These are phyloP conservation scores for Serilophus lunatus DNA, from an alignment of 2,113 vertebrate genomes.

Conservation along the genomic window DNA sequence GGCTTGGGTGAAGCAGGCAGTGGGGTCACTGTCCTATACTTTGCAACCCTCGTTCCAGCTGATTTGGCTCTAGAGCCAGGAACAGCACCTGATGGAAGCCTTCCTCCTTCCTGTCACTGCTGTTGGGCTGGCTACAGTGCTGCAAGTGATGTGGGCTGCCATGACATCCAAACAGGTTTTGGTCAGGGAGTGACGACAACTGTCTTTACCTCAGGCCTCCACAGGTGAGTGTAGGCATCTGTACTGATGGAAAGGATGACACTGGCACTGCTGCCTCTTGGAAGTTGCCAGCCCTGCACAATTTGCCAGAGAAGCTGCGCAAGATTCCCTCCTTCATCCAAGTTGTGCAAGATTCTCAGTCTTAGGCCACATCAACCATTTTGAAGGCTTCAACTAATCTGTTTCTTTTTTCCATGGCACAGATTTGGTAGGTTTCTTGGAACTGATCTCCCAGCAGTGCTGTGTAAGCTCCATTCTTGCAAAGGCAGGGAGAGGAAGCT, in stretches of 20 bases:
- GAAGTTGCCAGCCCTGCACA: neutral
- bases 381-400: neutral
- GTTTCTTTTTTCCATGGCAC: neutral
- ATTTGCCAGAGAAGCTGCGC: neutral
- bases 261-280: neutral
- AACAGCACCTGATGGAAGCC: neutral
- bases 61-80: neutral
- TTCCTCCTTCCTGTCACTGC: neutral
- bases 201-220: neutral
- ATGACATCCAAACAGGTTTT: neutral
- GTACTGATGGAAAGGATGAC: neutral
- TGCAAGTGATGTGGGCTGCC: neutral
- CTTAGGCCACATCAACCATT: neutral
- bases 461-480: neutral
- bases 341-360: neutral
- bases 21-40: neutral
- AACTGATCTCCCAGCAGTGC: neutral
- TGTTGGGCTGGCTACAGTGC: neutral
- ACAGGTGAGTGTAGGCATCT: neutral
- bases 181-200: neutral
- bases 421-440: neutral
- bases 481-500: neutral
- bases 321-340: neutral
- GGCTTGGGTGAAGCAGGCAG: neutral
- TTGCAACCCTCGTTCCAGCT: neutral